phyloP scores from a whole-genome alignment of 92 coral and sea anemone species.

The Micromussa lordhowensis region DNA sequence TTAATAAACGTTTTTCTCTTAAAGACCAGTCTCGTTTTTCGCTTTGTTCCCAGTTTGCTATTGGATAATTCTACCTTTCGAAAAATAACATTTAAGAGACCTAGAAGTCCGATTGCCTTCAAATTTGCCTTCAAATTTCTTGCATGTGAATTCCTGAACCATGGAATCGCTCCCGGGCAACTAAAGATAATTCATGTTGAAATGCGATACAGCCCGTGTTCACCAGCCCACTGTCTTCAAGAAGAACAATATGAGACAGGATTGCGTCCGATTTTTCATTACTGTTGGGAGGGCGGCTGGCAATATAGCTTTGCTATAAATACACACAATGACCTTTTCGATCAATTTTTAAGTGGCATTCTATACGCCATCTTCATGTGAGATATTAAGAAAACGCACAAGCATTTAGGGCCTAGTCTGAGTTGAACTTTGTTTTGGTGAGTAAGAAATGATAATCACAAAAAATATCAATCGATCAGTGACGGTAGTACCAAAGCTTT shows the following conservation, averaged over 20 bases:
- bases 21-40: neutral
- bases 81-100: neutral
- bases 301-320: neutral
- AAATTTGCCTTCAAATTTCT: neutral
- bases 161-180: conserved; percentile 15
- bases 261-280: too few species aligned
- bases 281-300: too few species aligned
- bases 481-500: neutral
- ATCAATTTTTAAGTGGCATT: neutral
- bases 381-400: neutral
- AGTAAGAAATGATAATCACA: neutral
- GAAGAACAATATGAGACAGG: too few species aligned
- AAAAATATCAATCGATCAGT: neutral
- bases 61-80: neutral
- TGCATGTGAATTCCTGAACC: neutral
- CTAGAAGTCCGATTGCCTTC: neutral
- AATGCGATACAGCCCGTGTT: neutral
- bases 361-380: neutral
- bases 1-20: too few species aligned
- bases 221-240: too few species aligned
- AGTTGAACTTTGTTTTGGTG: neutral
- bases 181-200: neutral
- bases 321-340: neutral
- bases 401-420: neutral
- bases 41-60: neutral